Percentiles rank a stretch among this genome's conserved stretches.
Evolutionary conservation across 2,113 vertebrate genomes (phyloP).

Genomic region (Nanger granti): DNA sequence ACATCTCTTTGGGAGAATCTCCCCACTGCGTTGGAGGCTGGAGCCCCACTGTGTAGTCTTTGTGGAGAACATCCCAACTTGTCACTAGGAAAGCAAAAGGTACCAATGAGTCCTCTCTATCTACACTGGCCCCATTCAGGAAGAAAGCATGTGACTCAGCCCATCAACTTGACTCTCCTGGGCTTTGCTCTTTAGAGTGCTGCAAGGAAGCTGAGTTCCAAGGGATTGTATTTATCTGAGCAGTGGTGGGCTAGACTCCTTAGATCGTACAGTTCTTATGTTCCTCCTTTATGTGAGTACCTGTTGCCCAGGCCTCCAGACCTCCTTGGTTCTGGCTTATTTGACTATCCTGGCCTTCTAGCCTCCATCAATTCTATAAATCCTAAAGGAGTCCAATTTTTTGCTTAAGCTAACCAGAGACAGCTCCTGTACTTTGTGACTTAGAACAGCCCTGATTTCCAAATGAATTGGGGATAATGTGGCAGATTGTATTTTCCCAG

Average conservation of each 20-base stretch:
- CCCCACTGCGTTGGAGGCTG: not conserved
- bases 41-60: not conserved
- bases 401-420: not conserved
- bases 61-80: too few relatives aligned
- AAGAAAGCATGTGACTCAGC: not conserved
- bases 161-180: not conserved
- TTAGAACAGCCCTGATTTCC: not conserved
- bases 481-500: not conserved
- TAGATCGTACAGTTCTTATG: not conserved
- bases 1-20: not conserved
- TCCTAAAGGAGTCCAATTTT: not conserved
- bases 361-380: not conserved
- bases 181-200: not conserved
- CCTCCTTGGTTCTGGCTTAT: not conserved
- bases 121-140: not conserved
- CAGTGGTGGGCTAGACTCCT: not conserved
- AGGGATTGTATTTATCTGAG: not conserved
- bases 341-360: not conserved
- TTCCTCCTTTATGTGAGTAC: not conserved
- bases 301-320: not conserved
- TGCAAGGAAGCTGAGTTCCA: not conserved
- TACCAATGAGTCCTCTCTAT: not conserved
- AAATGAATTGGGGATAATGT: not conserved
- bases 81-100: not conserved
- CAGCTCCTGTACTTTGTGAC: not conserved